Evolutionary conservation across 2,888 invertebrate species (phyloP).

Genomic region (Nomada flava): DNA sequence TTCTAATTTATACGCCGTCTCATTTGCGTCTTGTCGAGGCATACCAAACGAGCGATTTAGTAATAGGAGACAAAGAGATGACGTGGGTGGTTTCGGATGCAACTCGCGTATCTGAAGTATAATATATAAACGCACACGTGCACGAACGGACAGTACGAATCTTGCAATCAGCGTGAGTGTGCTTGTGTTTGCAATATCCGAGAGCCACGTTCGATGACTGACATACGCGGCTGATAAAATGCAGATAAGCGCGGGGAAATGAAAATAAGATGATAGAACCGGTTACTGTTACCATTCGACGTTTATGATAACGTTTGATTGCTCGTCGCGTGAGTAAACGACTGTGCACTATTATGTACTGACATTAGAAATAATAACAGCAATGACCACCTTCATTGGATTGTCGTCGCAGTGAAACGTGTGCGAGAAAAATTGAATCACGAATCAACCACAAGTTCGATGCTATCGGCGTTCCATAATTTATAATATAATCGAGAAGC

Average conservation of each 20-base stretch:
- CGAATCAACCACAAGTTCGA: background rate
- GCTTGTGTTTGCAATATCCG: constrained; percentile 26
- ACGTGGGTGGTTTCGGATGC: constrained; percentile 72
- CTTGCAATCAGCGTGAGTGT: constrained; percentile 23
- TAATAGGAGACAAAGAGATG: constrained; percentile 70
- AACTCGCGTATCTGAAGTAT: constrained; percentile 33
- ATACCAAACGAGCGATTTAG: constrained; percentile 51
- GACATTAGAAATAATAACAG: no score
- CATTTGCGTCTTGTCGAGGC: constrained; percentile 31
- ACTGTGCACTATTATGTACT: no score
- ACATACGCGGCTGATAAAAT: constrained; percentile 38
- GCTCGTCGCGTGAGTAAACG: background rate
- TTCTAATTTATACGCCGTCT: constrained; percentile 33
- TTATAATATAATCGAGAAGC: constrained; percentile 22
- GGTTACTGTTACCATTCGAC: constrained; percentile 30
- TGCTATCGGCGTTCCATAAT: no score
- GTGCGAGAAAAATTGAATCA: no score
- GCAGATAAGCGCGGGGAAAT: constrained; percentile 50
- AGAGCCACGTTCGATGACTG: background rate
- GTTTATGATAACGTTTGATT: constrained; percentile 29
- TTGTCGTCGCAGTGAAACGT: no score
- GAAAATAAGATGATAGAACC: constrained; percentile 40
- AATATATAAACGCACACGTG: constrained; percentile 25
- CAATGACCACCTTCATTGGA: no score
- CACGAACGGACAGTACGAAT: constrained; percentile 15